phyloP scores from a whole-genome alignment of 2,113 vertebrate species.

The Elanus axillaris region DNA sequence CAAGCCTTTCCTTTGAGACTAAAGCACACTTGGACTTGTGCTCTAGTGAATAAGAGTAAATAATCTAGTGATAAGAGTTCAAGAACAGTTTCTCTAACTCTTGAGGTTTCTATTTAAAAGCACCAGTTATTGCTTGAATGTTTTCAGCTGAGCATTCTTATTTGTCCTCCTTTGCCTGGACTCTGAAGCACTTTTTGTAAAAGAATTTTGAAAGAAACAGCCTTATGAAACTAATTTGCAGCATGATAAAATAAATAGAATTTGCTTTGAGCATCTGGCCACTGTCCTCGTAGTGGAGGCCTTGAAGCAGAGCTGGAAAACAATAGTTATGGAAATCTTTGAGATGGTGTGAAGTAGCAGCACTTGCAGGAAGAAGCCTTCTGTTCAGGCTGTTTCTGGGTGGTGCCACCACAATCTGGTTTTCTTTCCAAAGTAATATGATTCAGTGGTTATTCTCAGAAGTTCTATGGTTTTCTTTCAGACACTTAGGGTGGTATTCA shows the following conservation, averaged over 20 bases:
- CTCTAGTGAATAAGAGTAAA: background rate
- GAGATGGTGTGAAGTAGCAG: background rate
- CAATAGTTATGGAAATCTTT: background rate
- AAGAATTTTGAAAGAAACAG: background rate
- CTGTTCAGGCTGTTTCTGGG: background rate
- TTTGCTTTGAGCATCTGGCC: background rate
- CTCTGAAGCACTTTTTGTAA: background rate
- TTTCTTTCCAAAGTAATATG: background rate
- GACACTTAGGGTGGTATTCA: background rate
- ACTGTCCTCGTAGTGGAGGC: background rate
- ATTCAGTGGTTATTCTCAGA: background rate
- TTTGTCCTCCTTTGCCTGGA: background rate
- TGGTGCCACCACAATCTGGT: background rate
- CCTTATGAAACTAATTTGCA: background rate
- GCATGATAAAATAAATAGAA: background rate
- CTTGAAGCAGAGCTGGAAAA: background rate
- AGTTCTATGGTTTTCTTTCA: background rate
- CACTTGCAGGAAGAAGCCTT: background rate
- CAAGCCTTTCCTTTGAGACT: background rate
- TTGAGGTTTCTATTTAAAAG: background rate
- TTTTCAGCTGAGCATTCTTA: background rate
- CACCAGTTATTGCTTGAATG: background rate
- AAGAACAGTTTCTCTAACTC: background rate
- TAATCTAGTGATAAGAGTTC: background rate
- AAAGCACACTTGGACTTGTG: background rate